Conservation (phyloP, 2,113 vertebrate genomes). For the Rafetus swinhoei region DNA sequence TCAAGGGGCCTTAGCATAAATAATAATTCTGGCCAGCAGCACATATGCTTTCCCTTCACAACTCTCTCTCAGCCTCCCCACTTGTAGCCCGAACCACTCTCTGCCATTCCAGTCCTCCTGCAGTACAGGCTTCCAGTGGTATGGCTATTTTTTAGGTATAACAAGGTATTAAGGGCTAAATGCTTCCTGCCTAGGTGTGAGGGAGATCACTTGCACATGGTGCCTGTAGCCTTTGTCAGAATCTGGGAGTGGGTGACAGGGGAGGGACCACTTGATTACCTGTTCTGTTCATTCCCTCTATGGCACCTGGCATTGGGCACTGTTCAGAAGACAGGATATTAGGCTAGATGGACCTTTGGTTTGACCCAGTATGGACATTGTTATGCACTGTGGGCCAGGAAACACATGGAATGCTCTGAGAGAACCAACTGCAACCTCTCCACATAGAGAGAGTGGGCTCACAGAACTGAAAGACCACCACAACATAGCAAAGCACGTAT, state of each 20-base stretch:
- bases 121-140: background rate
- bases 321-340: too few relatives aligned
- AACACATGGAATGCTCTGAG: background rate
- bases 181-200: background rate
- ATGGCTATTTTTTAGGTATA: background rate
- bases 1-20: background rate
- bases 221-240: too few relatives aligned
- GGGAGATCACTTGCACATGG: background rate
- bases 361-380: too few relatives aligned
- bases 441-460: background rate
- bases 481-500: background rate
- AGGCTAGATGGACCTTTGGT: too few relatives aligned
- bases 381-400: background rate
- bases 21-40: background rate
- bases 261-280: too few relatives aligned
- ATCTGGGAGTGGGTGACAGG: too few relatives aligned
- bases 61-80: accelerated
- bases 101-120: background rate
- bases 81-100: background rate
- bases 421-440: background rate
- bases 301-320: too few relatives aligned
- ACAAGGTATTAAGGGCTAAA: background rate
- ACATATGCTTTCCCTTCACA: background rate
- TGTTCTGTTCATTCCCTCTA: too few relatives aligned
- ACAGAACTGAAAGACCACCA: background rate